Conservation (phyloP, 2,797 vertebrate genomes). For the Chloroceryle inda region DNA sequence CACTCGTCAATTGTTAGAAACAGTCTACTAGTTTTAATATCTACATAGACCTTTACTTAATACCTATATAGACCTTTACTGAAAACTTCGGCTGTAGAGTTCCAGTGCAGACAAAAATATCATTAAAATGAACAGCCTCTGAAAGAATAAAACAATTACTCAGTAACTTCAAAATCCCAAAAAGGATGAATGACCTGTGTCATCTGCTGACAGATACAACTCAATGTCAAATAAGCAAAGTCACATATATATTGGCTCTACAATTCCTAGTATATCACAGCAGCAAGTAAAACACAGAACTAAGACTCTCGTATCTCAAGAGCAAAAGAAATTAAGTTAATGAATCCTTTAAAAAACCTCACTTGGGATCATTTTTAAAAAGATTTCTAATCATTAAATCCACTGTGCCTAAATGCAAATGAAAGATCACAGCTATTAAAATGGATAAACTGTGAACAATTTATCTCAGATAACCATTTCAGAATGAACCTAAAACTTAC, state of each 20-base stretch:
- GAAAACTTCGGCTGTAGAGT: neutral
- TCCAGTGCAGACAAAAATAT: neutral
- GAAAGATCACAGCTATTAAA: neutral
- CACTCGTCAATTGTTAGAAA: neutral
- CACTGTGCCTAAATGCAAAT: neutral
- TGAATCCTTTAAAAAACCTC: neutral
- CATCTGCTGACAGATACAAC: neutral
- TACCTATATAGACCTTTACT: neutral
- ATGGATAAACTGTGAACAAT: neutral
- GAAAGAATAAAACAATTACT: conserved; percentile 9
- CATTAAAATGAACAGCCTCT: conserved; percentile 11
- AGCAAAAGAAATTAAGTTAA: neutral
- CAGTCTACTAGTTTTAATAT: conserved; percentile 3
- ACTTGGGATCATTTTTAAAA: neutral
- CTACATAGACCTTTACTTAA: neutral
- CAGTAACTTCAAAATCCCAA: conserved; percentile 24
- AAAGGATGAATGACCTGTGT: neutral
- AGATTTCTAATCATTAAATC: neutral
- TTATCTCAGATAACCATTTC: neutral
- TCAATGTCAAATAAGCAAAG: neutral
- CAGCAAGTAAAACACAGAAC: neutral
- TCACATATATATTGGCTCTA: neutral
- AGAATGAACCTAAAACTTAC: neutral
- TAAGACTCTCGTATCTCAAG: neutral
- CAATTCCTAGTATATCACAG: neutral